Percentiles rank a stretch among this genome's conserved stretches.
These are phyloP conservation scores for Lanius ludovicianus DNA, from an alignment of 2,113 vertebrate species.

Conservation along the genomic window DNA sequence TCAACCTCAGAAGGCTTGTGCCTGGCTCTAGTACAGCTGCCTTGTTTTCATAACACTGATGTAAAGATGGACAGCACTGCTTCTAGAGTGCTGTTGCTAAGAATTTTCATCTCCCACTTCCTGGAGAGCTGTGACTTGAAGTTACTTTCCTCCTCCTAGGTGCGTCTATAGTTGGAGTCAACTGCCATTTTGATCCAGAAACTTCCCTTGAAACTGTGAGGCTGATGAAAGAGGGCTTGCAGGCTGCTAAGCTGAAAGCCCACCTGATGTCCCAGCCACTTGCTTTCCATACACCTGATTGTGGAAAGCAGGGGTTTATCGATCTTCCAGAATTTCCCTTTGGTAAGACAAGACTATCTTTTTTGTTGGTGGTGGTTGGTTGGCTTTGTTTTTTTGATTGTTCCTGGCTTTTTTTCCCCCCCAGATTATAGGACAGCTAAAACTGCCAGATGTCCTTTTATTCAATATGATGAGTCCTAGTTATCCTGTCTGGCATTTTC, in stretches of 20 bases:
- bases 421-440: neutral
- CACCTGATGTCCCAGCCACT: constrained; percentile 92
- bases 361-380: neutral
- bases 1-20: neutral
- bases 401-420: fast-evolving
- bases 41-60: neutral
- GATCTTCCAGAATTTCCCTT: constrained; percentile 97
- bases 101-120: neutral
- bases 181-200: constrained; percentile 95
- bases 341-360: constrained; percentile 71
- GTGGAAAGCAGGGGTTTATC: constrained; percentile 93
- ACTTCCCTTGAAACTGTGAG: constrained; percentile 85
- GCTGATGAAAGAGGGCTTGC: constrained; percentile 93
- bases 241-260: constrained; percentile 86
- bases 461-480: neutral
- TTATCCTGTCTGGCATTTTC: neutral
- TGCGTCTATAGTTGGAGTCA: constrained; percentile 90
- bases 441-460: neutral
- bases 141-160: constrained; percentile 72
- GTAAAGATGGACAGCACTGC: neutral
- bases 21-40: neutral
- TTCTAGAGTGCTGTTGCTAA: neutral
- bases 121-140: neutral
- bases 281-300: constrained; percentile 94
- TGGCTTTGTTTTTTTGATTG: neutral